Evolutionary conservation across 2,888 invertebrate species (phyloP).

Genomic region (Drosophila lutescens): DNA sequence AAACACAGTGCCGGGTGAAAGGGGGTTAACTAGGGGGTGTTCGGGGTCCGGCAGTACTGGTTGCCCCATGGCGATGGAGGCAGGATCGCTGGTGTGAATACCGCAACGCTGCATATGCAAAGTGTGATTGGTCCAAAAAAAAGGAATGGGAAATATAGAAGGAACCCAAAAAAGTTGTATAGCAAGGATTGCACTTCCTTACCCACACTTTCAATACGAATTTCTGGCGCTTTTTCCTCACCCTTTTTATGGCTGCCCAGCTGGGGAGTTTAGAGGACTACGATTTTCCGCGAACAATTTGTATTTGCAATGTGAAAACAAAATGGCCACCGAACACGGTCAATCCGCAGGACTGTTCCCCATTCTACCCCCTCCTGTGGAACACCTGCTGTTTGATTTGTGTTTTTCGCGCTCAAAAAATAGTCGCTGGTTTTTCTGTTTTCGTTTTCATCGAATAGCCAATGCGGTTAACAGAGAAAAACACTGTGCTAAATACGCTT

Average conservation of each 20-base stretch:
- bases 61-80: slow-evolving; percentile 29
- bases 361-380: slow-evolving; percentile 6
- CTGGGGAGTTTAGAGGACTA: slow-evolving; percentile 31
- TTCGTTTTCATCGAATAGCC: slow-evolving; percentile 34
- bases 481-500: slow-evolving; percentile 37
- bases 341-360: slow-evolving; percentile 23
- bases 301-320: slow-evolving; percentile 74
- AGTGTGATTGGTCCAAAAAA: slow-evolving; percentile 55
- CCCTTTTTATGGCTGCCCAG: slow-evolving; percentile 12
- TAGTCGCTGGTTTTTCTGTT: slow-evolving; percentile 34
- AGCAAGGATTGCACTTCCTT: slow-evolving; percentile 2
- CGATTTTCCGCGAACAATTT: slow-evolving; percentile 59
- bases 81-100: slow-evolving; percentile 48
- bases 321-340: slow-evolving; percentile 61
- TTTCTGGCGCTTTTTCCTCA: slow-evolving; percentile 16
- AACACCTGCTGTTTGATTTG: slow-evolving; percentile 79
- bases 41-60: background rate
- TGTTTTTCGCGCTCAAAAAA: slow-evolving; percentile 46
- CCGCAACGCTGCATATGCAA: slow-evolving; percentile 54
- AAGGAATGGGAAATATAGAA: slow-evolving; percentile 16
- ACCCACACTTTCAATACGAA: slow-evolving; percentile 13
- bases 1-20: slow-evolving; percentile 43
- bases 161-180: slow-evolving; percentile 19
- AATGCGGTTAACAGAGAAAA: slow-evolving; percentile 45
- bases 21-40: background rate